A percentile compares a stretch with the other conserved stretches of the same genome.
phyloP scores from a whole-genome alignment of 2,797 vertebrate genomes.

The Spheniscus humboldti region DNA sequence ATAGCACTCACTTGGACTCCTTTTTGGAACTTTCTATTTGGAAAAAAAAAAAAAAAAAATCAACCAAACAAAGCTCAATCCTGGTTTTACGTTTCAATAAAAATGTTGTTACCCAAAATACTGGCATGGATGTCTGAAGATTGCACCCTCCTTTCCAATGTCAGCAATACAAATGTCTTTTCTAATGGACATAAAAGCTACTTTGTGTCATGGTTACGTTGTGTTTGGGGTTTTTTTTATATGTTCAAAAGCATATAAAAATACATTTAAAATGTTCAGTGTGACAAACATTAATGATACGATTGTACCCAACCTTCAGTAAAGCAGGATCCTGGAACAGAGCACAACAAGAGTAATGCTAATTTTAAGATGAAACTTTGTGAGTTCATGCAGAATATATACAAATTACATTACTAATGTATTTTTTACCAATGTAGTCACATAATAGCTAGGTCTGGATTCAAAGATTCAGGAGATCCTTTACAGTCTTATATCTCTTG shows the following conservation, averaged over 20 bases:
- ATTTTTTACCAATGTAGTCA: not conserved
- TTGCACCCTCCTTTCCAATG: not conserved
- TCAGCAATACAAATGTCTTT: constrained; percentile 28
- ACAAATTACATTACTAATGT: not conserved
- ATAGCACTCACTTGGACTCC: not conserved
- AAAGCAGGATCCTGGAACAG: not conserved
- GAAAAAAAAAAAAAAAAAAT: not conserved
- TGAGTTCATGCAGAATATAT: not conserved
- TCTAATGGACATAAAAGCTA: not conserved
- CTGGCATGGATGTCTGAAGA: not conserved
- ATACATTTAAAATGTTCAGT: not conserved
- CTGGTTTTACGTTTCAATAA: constrained; percentile 47
- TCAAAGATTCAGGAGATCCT: not conserved
- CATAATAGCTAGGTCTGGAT: not conserved
- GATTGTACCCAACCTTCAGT: not conserved
- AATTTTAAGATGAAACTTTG: not conserved
- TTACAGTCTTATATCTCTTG: not conserved
- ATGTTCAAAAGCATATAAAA: not conserved
- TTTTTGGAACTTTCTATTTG: not conserved
- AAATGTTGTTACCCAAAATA: constrained; percentile 39
- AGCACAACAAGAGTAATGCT: not conserved
- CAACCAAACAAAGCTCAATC: not conserved
- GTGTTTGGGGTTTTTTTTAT: not conserved
- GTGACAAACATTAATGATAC: not conserved
- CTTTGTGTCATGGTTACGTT: not conserved